Percentiles rank a stretch among this genome's conserved stretches.
phyloP scores from a whole-genome alignment of 2,888 invertebrate genomes.

The Drosophila quinaria region DNA sequence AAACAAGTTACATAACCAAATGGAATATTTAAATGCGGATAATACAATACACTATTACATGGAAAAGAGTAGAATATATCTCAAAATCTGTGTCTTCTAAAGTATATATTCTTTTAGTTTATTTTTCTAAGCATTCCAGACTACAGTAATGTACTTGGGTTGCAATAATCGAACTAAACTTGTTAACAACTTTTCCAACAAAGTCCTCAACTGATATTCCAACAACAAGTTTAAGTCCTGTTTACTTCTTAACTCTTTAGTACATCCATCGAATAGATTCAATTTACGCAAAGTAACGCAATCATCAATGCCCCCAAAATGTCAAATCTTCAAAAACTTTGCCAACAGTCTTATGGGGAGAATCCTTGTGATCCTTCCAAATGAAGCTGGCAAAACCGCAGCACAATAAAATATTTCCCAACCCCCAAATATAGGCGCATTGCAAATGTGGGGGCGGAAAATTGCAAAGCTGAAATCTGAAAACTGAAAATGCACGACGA shows the following conservation, averaged over 20 bases:
- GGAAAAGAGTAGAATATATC: neutral
- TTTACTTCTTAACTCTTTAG: constrained; percentile 16
- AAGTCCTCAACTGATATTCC: constrained; percentile 8
- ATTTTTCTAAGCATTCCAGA: neutral
- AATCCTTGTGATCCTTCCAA: neutral
- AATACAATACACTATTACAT: too few relatives aligned
- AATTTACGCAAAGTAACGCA: constrained; percentile 19
- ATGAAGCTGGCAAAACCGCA: constrained; percentile 49
- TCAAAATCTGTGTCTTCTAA: neutral
- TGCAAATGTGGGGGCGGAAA: constrained; percentile 11
- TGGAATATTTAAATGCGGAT: neutral
- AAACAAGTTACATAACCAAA: constrained; percentile 3
- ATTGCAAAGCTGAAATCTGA: constrained; percentile 30
- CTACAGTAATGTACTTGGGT: constrained; percentile 1
- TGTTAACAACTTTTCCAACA: constrained; percentile 24
- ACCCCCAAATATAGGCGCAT: constrained; percentile 13
- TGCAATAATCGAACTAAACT: constrained; percentile 18
- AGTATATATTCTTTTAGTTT: neutral
- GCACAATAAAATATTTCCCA: constrained; percentile 59
- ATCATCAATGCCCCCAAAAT: constrained; percentile 56
- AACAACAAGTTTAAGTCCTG: constrained; percentile 11
- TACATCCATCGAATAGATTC: constrained; percentile 25
- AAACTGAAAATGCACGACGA: constrained; percentile 56
- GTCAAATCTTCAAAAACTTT: constrained; percentile 62
- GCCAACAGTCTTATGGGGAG: constrained; percentile 40